Evolutionary conservation across 2,797 vertebrate genomes (phyloP), one percentile per base, ranked within the genome.

Genomic region (Pseudochirops cupreus): DNA sequence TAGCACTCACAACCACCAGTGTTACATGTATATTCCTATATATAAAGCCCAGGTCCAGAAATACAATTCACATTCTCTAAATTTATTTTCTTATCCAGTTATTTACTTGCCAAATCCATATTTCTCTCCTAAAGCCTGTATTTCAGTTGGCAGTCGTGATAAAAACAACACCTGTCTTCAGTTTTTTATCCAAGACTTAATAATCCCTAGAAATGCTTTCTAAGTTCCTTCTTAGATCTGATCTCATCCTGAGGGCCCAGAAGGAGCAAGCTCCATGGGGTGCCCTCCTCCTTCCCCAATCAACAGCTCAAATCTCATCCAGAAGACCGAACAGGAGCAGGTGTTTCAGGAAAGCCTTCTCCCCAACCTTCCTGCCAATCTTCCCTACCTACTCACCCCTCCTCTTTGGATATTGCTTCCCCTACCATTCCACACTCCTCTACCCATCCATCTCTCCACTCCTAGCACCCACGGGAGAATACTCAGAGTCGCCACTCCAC

Each of bases 151-250:
- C 74, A 50, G 39, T 87, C 0, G 24, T 87, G 39, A 46, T 87
- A 21, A 87, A 87, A 87, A 87, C 39, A 87, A 87, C 74, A 87
- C 74, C 74, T 87, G 74, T 26, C 39, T 87, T 87, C 74, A 87
- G 74, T 87, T 87, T 87, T 87, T 50, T 39, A 87, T 87, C 74
- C 74, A 87, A 87, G 74, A 87, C 21, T 87, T 87, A 87, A 87
- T 87, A 87, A 87, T 87, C 74, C 74, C 74, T 50, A 50, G 39
- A 87, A 87, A 87, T 87, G n/a, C 24, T 82, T 82, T 82, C 39
- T 28, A 87, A 87, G 39, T 87, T 87, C 39, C 39, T 87, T 87
- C 74, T 87, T 50, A 87, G 39, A 87, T 87, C 39, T 87, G 39
- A 87, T 87, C 10, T 87, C 74, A 46, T 87, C 9, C 74, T 46